Percentiles rank a stretch among this genome's conserved stretches.
Evolutionary conservation across 2,888 invertebrate genomes (phyloP).

Genomic region (Ditula angustiorana): DNA sequence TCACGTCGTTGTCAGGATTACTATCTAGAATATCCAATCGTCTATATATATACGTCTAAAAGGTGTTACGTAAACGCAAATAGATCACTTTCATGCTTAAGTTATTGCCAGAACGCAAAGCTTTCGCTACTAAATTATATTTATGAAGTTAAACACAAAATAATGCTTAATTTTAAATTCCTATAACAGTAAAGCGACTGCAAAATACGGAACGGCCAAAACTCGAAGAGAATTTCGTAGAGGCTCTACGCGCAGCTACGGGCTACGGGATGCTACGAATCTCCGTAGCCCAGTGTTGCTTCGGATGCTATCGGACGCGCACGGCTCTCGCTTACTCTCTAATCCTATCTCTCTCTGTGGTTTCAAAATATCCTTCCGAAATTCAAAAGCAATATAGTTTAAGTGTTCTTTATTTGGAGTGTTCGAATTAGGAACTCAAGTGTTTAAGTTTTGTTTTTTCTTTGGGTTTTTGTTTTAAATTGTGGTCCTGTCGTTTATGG

Average conservation of each 20-base stretch:
- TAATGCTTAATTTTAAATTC: background rate
- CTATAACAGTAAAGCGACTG: background rate
- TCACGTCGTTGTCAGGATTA: no score
- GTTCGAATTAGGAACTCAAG: constrained; percentile 4
- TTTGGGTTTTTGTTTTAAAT: constrained; percentile 15
- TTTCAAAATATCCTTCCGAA: constrained; percentile 37
- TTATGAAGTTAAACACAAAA: no score
- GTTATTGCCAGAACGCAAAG: no score
- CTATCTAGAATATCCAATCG: no score
- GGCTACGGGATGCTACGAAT: constrained; percentile 42
- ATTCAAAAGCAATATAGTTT: constrained; percentile 36
- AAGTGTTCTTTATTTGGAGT: constrained; percentile 23
- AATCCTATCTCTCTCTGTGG: constrained; percentile 44
- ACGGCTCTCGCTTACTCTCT: constrained; percentile 50
- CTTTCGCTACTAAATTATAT: no score
- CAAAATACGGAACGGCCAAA: constrained; percentile 1
- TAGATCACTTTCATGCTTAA: no score
- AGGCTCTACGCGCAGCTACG: constrained; percentile 49
- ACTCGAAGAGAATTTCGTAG: constrained; percentile 30
- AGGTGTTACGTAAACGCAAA: no score
- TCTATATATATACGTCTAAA: no score
- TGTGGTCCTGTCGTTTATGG: constrained; percentile 2
- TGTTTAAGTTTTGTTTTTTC: constrained; percentile 12
- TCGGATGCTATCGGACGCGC: constrained; percentile 40
- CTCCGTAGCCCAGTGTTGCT: constrained; percentile 48